phyloP scores from a whole-genome alignment of 2,888 invertebrate species.

The Synanthedon andrenaeformis region DNA sequence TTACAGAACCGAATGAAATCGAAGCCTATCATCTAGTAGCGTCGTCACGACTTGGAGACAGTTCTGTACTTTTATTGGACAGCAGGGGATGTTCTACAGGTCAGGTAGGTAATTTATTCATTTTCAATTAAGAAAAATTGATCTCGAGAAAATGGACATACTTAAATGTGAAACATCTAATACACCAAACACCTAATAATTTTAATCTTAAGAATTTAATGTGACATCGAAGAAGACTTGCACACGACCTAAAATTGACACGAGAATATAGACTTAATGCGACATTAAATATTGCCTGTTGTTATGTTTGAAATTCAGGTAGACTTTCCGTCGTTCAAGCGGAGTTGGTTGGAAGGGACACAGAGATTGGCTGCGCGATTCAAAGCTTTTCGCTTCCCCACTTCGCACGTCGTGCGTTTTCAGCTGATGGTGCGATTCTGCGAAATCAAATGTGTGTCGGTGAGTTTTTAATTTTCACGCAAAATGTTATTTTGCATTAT shows the following conservation, averaged over 20 bases:
- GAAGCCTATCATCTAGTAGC: constrained; percentile 84
- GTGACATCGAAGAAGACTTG: too few species aligned
- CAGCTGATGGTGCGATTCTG: constrained; percentile 87
- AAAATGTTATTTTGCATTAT: neutral
- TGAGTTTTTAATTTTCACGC: constrained; percentile 18
- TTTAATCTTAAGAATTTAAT: too few species aligned
- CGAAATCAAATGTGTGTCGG: constrained; percentile 74
- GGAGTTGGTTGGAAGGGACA: constrained; percentile 32
- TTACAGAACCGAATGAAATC: constrained; percentile 67
- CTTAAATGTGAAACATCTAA: neutral
- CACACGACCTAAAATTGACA: too few species aligned
- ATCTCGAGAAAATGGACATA: neutral
- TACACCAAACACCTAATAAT: neutral
- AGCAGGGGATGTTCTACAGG: constrained; percentile 86
- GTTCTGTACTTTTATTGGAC: constrained; percentile 80
- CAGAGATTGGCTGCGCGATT: constrained; percentile 74
- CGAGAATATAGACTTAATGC: too few species aligned
- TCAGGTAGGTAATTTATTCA: constrained; percentile 29
- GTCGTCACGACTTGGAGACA: constrained; percentile 79
- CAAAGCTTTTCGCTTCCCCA: constrained; percentile 88
- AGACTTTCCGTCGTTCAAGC: constrained; percentile 68
- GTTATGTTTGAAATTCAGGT: constrained; percentile 25
- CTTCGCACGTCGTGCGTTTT: constrained; percentile 85
- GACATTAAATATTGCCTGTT: too few species aligned
- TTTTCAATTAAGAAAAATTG: neutral